Conservation (phyloP, 2,797 vertebrate species). For the Dipus sagitta region DNA sequence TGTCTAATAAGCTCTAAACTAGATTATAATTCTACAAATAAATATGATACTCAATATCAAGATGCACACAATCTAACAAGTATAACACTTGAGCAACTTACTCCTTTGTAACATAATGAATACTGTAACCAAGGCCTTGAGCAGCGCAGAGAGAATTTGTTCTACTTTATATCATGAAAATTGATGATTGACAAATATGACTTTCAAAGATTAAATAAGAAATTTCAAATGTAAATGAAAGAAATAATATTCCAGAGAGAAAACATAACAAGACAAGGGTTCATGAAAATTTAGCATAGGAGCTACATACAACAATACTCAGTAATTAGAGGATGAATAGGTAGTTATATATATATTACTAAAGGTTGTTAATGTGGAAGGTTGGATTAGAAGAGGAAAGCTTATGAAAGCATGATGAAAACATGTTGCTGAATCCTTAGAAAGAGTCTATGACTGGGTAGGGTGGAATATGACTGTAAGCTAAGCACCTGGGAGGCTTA, state of each 20-base stretch:
- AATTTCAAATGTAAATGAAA: conserved; percentile 44
- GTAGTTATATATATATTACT: background rate
- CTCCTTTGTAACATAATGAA: background rate
- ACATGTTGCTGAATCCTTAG: background rate
- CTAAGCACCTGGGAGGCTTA: background rate
- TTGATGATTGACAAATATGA: background rate
- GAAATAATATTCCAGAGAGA: background rate
- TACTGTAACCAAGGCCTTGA: background rate
- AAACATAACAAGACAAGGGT: conserved; percentile 29
- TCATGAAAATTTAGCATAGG: background rate
- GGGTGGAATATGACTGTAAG: background rate
- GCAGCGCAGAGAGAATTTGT: background rate
- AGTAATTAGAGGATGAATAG: background rate
- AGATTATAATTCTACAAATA: background rate
- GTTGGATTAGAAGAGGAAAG: background rate
- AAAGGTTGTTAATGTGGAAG: background rate
- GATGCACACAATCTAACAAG: background rate
- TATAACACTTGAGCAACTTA: background rate
- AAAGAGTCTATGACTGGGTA: background rate
- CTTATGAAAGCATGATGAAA: background rate
- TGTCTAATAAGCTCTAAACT: background rate
- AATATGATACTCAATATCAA: conserved; percentile 21
- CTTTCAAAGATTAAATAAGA: conserved; percentile 52
- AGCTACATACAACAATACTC: background rate
- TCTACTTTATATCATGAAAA: conserved; percentile 27